Evolutionary conservation across 1,140 invertebrate species (phyloP), one percentile per base, ranked within the genome.

Genomic region (Eupeodes corollae): DNA sequence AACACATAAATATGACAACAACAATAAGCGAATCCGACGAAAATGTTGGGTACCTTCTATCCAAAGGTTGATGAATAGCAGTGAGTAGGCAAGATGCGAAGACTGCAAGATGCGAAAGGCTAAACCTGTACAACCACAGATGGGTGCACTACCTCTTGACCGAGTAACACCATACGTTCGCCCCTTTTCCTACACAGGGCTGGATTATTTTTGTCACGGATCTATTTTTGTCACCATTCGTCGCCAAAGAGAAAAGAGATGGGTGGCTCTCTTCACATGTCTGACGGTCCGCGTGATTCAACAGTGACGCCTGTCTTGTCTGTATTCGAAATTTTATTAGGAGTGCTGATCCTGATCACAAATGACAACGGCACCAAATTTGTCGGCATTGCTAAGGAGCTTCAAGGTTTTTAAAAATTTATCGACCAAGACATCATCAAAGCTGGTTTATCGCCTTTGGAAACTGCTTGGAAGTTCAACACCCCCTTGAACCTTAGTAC

Each of bases 191-290:
- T 46, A 39, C 44, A 38, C 33, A 12, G 44, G 33, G 6, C 8
- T 46, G 13, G 44, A 38, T 18, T 14, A 13, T 9, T 34, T 30
- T 46, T 44, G 13, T n/a, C n/a, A n/a, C n/a, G 44, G 44, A 39
- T 32, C 32, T n/a, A 13, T 38, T 6, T 10, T 6, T 16, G 16
- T 35, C 11, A 46, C 32, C 12, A 38, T 42, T 16, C 12, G 33
- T 33, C 26, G 52, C 26, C 16, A 47, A 2, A 46, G 34, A 12
- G 41, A 54, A 10, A 65, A 65, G 42, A 48, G 49, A 5, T 66
- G 56, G 42, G 44, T 55, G 15, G 49, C 47, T 11, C 13, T 65
- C 6, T 61, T 66, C 43, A 59, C 56, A 6, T 67, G 59, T 41
- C 47, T 56, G 5, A 44, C 54, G 0, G 56, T 52, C 14, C 35